Percentiles rank a stretch among this genome's conserved stretches.
Conservation (phyloP, 2,797 vertebrate species). For the Syndactyla subalaris region DNA sequence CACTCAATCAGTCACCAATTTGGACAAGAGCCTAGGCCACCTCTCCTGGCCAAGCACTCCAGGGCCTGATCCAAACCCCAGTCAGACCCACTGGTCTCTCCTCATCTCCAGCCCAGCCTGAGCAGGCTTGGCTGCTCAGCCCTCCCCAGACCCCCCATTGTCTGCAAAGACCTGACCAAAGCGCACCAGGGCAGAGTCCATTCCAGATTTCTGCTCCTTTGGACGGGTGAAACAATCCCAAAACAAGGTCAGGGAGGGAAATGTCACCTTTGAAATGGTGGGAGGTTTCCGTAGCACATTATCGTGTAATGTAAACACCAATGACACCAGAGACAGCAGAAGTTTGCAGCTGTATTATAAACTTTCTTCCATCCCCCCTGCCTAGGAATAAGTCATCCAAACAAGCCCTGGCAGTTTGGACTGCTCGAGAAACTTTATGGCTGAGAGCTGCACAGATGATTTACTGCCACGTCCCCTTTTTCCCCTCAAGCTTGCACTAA, state of each 20-base stretch:
- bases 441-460: constrained; percentile 20
- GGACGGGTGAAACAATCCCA: neutral
- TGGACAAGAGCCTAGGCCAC: neutral
- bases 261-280: neutral
- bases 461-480: constrained; percentile 7
- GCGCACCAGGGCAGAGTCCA: rapidly evolving
- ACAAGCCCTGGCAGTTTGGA: constrained; percentile 50
- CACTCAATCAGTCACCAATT: rapidly evolving
- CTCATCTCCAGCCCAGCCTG: neutral
- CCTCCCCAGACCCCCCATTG: rapidly evolving
- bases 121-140: neutral
- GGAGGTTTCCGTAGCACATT: constrained; percentile 21
- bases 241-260: neutral
- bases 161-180: neutral
- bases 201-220: neutral
- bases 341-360: constrained; percentile 57
- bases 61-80: neutral
- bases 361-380: constrained; percentile 10
- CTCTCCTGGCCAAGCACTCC: neutral
- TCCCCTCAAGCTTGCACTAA: neutral
- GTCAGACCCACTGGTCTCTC: neutral
- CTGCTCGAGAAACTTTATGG: constrained; percentile 43
- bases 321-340: constrained; percentile 36
- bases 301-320: neutral
- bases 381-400: constrained; percentile 54